These are phyloP conservation scores for Stigmatopora nigra DNA, from an alignment of 2,113 vertebrate genomes.

Conservation along the genomic window DNA sequence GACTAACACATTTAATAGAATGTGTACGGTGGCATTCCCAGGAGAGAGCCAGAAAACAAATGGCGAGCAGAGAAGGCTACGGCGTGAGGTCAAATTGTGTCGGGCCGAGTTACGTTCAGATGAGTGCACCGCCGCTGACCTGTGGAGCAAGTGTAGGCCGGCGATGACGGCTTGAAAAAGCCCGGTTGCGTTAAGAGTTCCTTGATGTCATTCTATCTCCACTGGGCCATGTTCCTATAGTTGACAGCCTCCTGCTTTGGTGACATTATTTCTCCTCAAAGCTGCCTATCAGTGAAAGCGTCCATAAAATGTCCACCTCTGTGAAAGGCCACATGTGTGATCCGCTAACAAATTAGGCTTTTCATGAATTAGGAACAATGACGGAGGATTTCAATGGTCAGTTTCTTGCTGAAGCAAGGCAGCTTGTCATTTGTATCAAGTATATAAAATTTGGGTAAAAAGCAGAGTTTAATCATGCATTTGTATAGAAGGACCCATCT, in stretches of 20 bases:
- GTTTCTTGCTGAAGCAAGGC: slow-evolving; percentile 5
- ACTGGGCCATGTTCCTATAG: slow-evolving; percentile 58
- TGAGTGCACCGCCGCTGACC: slow-evolving; percentile 57
- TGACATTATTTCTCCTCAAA: slow-evolving; percentile 46
- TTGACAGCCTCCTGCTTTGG: slow-evolving; percentile 56
- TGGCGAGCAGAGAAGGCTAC: slow-evolving; percentile 47
- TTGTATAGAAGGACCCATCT: no score
- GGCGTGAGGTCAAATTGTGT: slow-evolving; percentile 70
- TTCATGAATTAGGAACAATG: slow-evolving; percentile 53
- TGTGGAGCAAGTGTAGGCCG: slow-evolving; percentile 45
- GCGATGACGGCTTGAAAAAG: slow-evolving; percentile 43
- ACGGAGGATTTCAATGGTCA: slow-evolving; percentile 38
- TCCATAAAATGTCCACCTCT: slow-evolving; percentile 31
- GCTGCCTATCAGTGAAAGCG: slow-evolving; percentile 39
- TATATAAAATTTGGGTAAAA: slow-evolving; percentile 1
- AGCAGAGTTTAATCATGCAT: no score
- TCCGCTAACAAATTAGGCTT: slow-evolving; percentile 54
- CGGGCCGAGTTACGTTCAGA: slow-evolving; percentile 71
- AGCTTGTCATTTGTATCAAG: slow-evolving; percentile 1
- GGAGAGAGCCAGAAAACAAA: slow-evolving; percentile 49
- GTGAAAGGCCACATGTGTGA: slow-evolving; percentile 44
- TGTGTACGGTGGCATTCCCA: slow-evolving; percentile 42
- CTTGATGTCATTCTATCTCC: slow-evolving; percentile 62
- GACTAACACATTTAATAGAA: slow-evolving; percentile 48
- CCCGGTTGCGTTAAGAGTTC: slow-evolving; percentile 39